Conservation (phyloP, 2,797 vertebrate species). For the Aplochiton taeniatus region DNA sequence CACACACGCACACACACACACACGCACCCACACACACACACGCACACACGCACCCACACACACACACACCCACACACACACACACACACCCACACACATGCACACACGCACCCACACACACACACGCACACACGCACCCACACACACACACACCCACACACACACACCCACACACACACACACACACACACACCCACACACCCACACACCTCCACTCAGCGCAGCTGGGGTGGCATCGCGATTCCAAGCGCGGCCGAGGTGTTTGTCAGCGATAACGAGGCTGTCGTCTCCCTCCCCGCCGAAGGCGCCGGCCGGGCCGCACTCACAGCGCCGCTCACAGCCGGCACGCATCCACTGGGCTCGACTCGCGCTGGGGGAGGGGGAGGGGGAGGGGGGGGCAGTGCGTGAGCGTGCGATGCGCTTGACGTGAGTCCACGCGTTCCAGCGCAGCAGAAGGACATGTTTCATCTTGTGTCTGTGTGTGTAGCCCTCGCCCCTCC, state of each 20-base stretch:
- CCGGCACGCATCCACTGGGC: no score
- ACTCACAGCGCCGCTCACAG: no score
- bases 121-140: neutral
- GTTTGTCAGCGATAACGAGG: constrained; percentile 12
- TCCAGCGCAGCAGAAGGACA: no score
- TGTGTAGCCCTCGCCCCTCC: neutral
- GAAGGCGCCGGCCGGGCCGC: no score
- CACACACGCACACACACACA: constrained; percentile 2
- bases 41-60: neutral
- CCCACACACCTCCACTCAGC: neutral
- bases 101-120: neutral
- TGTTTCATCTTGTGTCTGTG: neutral
- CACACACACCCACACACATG: no score
- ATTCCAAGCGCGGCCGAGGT: neutral
- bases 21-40: neutral
- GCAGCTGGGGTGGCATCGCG: neutral
- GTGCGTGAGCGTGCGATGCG: no score
- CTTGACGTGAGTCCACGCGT: no score
- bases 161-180: neutral
- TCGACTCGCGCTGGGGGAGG: no score
- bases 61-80: neutral
- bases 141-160: constrained; percentile 5
- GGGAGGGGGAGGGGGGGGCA: no score
- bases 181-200: neutral
- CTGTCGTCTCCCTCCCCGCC: neutral